Base-by-base conservation (phyloP, 1,140 invertebrate species). In the Lasioglossum albipes region DNA sequence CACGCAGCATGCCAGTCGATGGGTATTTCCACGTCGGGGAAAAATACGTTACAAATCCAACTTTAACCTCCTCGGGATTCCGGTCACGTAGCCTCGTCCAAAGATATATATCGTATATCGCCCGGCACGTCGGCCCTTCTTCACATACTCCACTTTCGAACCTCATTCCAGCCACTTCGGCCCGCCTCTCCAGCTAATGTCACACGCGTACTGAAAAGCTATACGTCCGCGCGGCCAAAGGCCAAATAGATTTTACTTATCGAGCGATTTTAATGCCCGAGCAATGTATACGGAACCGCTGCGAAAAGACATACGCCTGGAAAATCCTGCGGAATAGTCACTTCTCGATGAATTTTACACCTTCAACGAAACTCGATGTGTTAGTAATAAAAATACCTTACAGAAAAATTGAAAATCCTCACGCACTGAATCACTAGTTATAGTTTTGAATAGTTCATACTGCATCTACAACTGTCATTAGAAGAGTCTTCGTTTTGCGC, bases 31-130 rank as follows among this genome's bases (percentile, higher is more conserved):
- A 86, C 84, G 77, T 89, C 82, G 70, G 62, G 81, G 86, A 88
- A 89, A 89, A 90, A 90, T 89, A 90, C 87, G 87, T 89, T 89
- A 90, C 88, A 90, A 89, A 89, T 89, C 86, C 81, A 89, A 90
- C 89, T 89, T 88, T 89, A 90, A 90, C 85, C 81, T 85, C 65
- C 76, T 84, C 54, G 57, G 64, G 67, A 90, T 90, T 90, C 89
- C 83, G 76, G 80, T 89, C 89, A 90, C 88, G 88, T 88, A 89
- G 74, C 79, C 76, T 80, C 65, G 75, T 87, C 75, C 85, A 66
- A 87, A 87, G 85, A 87, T 87, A 87, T 87, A 87, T 87, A 84
- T 87, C 85, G 82, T 87, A 84, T 82, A 87, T 87, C 81, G 74
- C 54, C 45, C 82, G 79, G 52, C 72, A 83, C 88, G 90, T 85